A percentile compares a stretch with the other conserved stretches of the same genome.
Evolutionary conservation across 2,113 vertebrate species (phyloP).

Genomic region (Platichthys flesus): DNA sequence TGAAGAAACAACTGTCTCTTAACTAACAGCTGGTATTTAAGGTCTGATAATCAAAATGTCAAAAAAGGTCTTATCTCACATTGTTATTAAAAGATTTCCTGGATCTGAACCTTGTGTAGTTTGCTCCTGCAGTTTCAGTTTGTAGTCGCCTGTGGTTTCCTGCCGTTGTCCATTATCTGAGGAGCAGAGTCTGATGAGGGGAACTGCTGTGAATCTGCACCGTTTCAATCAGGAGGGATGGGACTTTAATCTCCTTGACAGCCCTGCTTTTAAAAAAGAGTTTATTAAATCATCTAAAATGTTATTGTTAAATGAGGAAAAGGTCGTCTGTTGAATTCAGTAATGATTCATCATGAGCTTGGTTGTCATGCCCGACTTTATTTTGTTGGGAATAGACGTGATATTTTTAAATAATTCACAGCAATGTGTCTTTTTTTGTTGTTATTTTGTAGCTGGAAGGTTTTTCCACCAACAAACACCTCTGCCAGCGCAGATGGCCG

Average conservation of each 20-base stretch:
- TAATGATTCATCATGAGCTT: slow-evolving; percentile 40
- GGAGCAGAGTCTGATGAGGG: slow-evolving; percentile 34
- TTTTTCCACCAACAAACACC: slow-evolving; percentile 22
- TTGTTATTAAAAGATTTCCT: not conserved
- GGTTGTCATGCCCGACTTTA: slow-evolving; percentile 6
- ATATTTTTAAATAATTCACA: slow-evolving; percentile 11
- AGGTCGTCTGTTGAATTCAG: slow-evolving; percentile 29
- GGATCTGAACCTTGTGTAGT: not conserved
- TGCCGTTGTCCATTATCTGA: slow-evolving; percentile 52
- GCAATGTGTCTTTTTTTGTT: slow-evolving; percentile 12
- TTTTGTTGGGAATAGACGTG: slow-evolving; percentile 25
- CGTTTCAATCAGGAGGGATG: slow-evolving; percentile 41
- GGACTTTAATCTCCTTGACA: slow-evolving; percentile 51
- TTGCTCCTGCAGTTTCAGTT: slow-evolving; percentile 27
- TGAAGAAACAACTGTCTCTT: too few relatives aligned
- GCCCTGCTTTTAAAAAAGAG: slow-evolving; percentile 44
- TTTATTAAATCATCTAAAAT: slow-evolving; percentile 53
- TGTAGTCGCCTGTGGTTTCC: slow-evolving; percentile 47
- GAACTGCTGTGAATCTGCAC: slow-evolving; percentile 52
- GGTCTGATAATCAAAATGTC: too few relatives aligned
- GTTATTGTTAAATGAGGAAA: slow-evolving; percentile 33
- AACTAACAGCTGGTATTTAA: too few relatives aligned
- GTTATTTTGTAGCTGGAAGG: slow-evolving; percentile 13
- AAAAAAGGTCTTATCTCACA: too few relatives aligned
- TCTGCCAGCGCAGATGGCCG: not conserved